Percentiles rank a stretch among this genome's conserved stretches.
These are phyloP conservation scores for Teleogryllus occipitalis DNA, from an alignment of 1,140 invertebrate genomes.

Conservation along the genomic window DNA sequence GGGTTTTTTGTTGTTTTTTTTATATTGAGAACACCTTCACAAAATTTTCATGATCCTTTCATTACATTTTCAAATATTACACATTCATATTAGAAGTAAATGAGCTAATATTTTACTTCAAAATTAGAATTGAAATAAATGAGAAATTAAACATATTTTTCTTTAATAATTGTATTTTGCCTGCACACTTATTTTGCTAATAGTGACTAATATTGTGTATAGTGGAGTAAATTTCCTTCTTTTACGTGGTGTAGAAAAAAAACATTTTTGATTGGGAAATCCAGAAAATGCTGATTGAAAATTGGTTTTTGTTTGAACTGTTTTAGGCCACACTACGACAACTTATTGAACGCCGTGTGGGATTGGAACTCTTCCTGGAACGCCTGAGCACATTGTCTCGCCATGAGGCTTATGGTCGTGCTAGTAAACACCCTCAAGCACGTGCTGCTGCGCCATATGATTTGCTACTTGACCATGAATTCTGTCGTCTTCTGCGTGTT, in stretches of 20 bases:
- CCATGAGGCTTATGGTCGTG: constrained; percentile 84
- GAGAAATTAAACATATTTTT: not conserved
- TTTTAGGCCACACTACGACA: constrained; percentile 66
- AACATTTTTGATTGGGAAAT: not conserved
- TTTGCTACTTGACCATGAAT: constrained; percentile 90
- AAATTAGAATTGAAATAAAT: not conserved
- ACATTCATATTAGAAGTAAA: too few species aligned
- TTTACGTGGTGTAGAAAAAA: not conserved
- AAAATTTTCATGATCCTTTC: too few species aligned
- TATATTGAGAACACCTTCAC: too few species aligned
- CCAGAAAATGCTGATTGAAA: not conserved
- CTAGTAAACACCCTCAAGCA: constrained; percentile 88
- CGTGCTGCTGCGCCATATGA: constrained; percentile 65
- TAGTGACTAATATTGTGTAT: not conserved
- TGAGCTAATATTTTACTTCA: too few species aligned
- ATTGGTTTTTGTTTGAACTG: not conserved
- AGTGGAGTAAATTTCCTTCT: not conserved
- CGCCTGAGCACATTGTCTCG: constrained; percentile 78
- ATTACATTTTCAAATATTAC: too few species aligned
- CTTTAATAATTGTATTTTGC: not conserved
- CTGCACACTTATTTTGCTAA: not conserved
- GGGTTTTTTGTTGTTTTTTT: too few species aligned
- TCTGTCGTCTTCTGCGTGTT: constrained; percentile 79
- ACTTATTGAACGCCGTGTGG: constrained; percentile 84
- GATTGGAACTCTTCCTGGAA: constrained; percentile 80